Percentiles rank a stretch among this genome's conserved stretches.
phyloP scores from a whole-genome alignment of 2,888 invertebrate genomes.

The Cryptus armator region DNA sequence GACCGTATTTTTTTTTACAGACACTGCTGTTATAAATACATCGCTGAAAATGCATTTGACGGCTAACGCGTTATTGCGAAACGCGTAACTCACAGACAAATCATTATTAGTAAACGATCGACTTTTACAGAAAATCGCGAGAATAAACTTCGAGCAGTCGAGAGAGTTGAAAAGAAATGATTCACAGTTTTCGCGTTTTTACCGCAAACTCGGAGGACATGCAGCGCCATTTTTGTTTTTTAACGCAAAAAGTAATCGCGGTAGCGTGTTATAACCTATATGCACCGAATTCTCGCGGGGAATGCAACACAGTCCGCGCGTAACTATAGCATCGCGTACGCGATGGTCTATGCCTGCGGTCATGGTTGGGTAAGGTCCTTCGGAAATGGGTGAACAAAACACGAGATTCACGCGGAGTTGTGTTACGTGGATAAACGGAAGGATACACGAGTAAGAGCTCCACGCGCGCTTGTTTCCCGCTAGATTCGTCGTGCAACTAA shows the following conservation, averaged over 20 bases:
- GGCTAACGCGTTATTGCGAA: background rate
- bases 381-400: conserved; percentile 84
- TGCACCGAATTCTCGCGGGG: background rate
- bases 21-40: background rate
- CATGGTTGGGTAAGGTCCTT: conserved; percentile 83
- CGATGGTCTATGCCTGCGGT: conserved; percentile 73
- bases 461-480: conserved; percentile 46
- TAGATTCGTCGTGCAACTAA: conserved; percentile 11
- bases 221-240: background rate
- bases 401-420: conserved; percentile 74
- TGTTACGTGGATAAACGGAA: conserved; percentile 77
- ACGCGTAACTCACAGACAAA: background rate
- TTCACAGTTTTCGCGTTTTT: too few species aligned
- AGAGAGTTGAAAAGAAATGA: too few species aligned
- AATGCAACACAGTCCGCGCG: background rate
- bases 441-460: conserved; percentile 67
- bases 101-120: background rate
- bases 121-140: too few species aligned
- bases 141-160: too few species aligned
- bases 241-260: background rate
- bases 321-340: conserved; percentile 32
- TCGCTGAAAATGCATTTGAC: background rate
- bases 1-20: background rate
- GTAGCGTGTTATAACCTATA: background rate
- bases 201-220: too few species aligned